Evolutionary conservation across 2,888 invertebrate species (phyloP), one percentile per base, ranked within the genome.

Genomic region (Hypsopygia costalis): DNA sequence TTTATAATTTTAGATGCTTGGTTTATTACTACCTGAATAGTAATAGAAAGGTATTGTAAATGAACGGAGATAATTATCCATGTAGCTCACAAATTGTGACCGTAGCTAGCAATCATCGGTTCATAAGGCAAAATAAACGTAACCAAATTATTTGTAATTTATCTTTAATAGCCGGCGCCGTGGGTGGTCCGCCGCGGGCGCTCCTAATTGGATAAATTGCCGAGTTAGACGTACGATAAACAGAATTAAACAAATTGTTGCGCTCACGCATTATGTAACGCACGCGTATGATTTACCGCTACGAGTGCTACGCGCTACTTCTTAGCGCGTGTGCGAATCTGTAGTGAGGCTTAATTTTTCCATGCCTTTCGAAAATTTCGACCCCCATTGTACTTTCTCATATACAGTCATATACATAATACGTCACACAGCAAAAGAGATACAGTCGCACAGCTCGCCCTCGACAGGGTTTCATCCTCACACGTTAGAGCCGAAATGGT

Each of bases 91-190:
- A 22, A 11, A 30, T 30, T 12, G 21, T 22, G 10, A 22, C 36
- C 36, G 31, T 31, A 11, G 36, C 22, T 27, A 40, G 43, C 36
- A 34, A 41, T 27, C 38, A 35, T 16, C 35, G 33, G 34, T 45
- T 40, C 58, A 67, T 71, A 75, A 77, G 65, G 63, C 64, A 65
- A 65, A 73, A 73, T 69, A 70, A 71, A 79, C 69, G 74, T 74
- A 66, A 78, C 77, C 78, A 80, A 86, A 86, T 86, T 82, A 83
- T 79, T 82, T 81, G 83, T 82, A 85, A 87, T 87, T 85, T 81
- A 80, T 78, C 74, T 81, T 76, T 85, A 86, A 87, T 85, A 81
- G 85, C 72, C 37, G 56, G 50, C 54, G 55, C 78, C 68, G 78
- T 87, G 87, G 87, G 88, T 87, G 88, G 88, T 61, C 69, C 52